A percentile compares a stretch with the other conserved stretches of the same genome.
Conservation (phyloP, 2,797 vertebrate genomes). For the Microctenopoma steveboyesi region DNA sequence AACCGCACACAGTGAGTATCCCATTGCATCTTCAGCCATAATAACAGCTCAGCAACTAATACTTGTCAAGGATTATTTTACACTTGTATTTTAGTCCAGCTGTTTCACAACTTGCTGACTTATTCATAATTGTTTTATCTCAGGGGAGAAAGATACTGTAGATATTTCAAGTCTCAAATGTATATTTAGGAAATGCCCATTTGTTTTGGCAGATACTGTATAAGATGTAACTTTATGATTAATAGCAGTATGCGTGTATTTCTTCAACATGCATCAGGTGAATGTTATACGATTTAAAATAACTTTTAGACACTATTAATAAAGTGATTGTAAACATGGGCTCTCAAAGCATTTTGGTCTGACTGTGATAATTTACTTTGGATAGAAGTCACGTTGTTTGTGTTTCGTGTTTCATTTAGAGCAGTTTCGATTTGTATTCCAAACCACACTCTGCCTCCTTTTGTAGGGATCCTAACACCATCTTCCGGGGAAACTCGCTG, state of each 20-base stretch:
- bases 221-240: neutral
- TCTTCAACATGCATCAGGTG: neutral
- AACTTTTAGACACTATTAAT: neutral
- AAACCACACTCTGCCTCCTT: neutral
- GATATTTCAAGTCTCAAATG: neutral
- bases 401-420: neutral
- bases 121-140: neutral
- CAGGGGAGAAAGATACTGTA: neutral
- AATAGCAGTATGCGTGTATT: neutral
- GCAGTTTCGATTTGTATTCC: neutral
- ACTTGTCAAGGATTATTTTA: neutral
- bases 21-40: neutral
- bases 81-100: neutral
- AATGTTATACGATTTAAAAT: neutral
- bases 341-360: conserved; percentile 2
- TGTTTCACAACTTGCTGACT: neutral
- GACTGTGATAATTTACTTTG: conserved; percentile 8
- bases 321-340: neutral
- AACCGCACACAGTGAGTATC: conserved; percentile 96
- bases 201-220: conserved; percentile 1
- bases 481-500: conserved; percentile 97
- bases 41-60: neutral
- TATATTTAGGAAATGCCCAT: neutral
- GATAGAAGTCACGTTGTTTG: conserved; percentile 7
- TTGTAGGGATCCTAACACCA: conserved; percentile 96